phyloP scores from a whole-genome alignment of 1,140 invertebrate species.

The Myzus persicae region DNA sequence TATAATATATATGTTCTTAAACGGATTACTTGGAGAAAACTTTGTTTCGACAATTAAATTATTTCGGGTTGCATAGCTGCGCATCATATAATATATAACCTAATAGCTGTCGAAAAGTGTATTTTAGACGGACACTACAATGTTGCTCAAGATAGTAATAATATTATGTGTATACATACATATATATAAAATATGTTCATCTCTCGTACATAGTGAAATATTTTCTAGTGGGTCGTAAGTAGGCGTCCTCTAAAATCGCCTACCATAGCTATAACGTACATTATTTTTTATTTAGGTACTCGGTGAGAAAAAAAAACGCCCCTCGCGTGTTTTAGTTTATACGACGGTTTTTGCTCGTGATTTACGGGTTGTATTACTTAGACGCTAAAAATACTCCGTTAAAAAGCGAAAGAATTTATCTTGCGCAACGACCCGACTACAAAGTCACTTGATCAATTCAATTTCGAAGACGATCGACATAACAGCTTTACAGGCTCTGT shows the following conservation, averaged over 20 bases:
- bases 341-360: not conserved
- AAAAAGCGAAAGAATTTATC: not conserved
- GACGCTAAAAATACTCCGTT: not conserved
- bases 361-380: not conserved
- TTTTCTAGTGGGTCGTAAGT: not conserved
- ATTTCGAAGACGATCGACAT: not conserved
- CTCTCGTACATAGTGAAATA: not conserved
- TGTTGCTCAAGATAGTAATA: not conserved
- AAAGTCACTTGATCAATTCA: not conserved
- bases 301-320: not conserved
- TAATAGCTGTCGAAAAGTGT: not conserved
- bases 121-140: not conserved
- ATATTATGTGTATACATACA: not conserved
- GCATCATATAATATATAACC: not conserved
- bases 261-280: not conserved
- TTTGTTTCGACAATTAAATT: constrained; percentile 18
- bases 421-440: not conserved
- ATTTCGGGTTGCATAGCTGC: not conserved
- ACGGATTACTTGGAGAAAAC: not conserved
- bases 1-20: constrained; percentile 3
- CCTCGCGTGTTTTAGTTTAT: not conserved
- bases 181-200: too few relatives aligned
- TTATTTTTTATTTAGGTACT: not conserved
- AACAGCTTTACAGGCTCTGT: not conserved
- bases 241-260: not conserved